Conservation (phyloP, 2,113 vertebrate species). For the Macroglossus sobrinus region DNA sequence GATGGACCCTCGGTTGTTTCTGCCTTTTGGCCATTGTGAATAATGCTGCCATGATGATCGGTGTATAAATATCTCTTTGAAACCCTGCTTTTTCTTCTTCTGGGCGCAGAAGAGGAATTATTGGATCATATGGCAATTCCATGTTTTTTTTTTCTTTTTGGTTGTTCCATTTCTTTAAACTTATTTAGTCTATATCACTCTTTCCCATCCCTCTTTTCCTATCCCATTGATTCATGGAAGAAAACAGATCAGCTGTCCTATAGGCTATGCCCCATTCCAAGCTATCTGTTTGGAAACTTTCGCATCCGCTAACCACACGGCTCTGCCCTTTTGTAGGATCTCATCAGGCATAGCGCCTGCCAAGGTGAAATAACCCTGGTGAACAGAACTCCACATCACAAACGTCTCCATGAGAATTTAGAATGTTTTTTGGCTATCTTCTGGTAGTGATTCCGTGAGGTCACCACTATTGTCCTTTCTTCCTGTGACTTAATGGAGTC, state of each 20-base stretch:
- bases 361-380: background rate
- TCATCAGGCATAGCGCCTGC: background rate
- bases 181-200: too few species aligned
- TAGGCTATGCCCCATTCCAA: background rate
- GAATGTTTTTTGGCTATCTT: background rate
- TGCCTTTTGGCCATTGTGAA: background rate
- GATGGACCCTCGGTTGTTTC: background rate
- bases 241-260: background rate
- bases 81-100: background rate
- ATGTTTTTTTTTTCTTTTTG: background rate
- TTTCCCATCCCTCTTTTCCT: too few species aligned
- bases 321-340: background rate
- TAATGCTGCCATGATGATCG: background rate
- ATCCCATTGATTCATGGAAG: background rate
- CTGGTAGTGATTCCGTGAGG: too few species aligned
- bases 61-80: background rate
- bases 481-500: background rate
- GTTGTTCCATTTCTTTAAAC: background rate
- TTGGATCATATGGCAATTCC: background rate
- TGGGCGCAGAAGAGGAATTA: background rate
- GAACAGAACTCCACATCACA: background rate
- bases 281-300: background rate
- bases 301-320: background rate
- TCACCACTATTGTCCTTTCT: fast-evolving
- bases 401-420: too few species aligned